Evolutionary conservation across 2,888 invertebrate species (phyloP), one percentile per base, ranked within the genome.

Genomic region (Drosophila planitibia): DNA sequence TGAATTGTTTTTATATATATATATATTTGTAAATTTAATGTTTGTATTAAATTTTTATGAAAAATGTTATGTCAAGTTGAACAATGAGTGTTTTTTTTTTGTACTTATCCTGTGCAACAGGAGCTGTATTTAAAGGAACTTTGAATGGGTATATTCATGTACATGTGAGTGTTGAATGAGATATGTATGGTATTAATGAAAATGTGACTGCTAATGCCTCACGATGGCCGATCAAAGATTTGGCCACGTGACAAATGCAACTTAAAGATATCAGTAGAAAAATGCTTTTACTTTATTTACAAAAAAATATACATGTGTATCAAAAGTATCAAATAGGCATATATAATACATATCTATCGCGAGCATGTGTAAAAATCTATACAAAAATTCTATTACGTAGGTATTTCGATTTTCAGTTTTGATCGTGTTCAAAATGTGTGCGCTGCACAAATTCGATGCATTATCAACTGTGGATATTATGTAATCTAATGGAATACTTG

Each of bases 1-100:
- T 85, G 89, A 85, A 85, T 85, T 85, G 87, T 85, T 89, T 85
- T 83, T 77, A 77, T 77, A 79, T 79, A 75, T 82, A 84, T 85
- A 89, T 86, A 85, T 83, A 82, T 89, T 89, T 85, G 79, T 85
- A 86, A 89, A 85, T 84, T 85, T 89, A 89, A 85, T 85, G 89
- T 85, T 85, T 85, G 85, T 85, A 85, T 85, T 86, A 85, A 85
- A 85, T 89, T 85, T 85, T 84, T 85, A 85, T 85, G 85, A 85
- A 89, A 85, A 85, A 84, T 85, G 85, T 85, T 85, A 85, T 85
- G 85, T 86, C 89, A 89, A 82, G 87, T 85, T 89, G 74, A 85
- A 85, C 66, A 81, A 72, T 66, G 62, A 51, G 52, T 60, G 68
- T 64, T 33, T 80, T 44, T 55, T 39, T 9, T 32, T 51, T 78